Evolutionary conservation across 2,888 invertebrate species (phyloP), one percentile per base, ranked within the genome.

Genomic region (Cotesia congregata): DNA sequence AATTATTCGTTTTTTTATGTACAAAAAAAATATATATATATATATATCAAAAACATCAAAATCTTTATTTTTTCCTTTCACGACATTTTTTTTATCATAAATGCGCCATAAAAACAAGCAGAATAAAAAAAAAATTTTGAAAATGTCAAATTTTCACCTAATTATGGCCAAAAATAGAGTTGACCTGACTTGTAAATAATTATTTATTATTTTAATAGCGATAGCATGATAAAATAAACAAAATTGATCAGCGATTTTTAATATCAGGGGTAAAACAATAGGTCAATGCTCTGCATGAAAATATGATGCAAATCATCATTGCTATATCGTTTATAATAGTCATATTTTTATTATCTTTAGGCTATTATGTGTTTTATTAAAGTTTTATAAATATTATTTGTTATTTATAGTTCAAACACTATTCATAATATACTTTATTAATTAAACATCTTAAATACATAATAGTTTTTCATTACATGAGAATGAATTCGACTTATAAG

Each of bases 241-340:
- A 78, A 74, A 75, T 67, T 76, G 70, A 77, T 78, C 73, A 75
- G 75, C 77, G 77, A 76, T 17, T 70, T 61, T 40, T 69, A 7
- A 50, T 61, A 30, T 12, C 30, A 61, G 62, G 72, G 67, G 77
- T 77, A 64, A 79, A 80, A 20, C 76, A 72, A 78, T 79, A 78
- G 79, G 74, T 67, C 76, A 73, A 79, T 67, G 78, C 80, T 74
- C 65, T 80, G 81, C 81, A 81, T 81, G 81, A 78, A 77, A 76
- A 67, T 7, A 20, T 20, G 20, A 38, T 38, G 38, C 30, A 12
- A 38, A 38, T 12, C 6, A 67, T 67, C 67, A 67, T 38, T 7
- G 30, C 38, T 20, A 67, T 12, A n/a, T 39, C 20, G 17, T 17
- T 64, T 64, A 64, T 20, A 64, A 64, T 20, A 39, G n/a, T 38